Conservation (phyloP, 1,140 invertebrate genomes). For the Orchestia grillus region DNA sequence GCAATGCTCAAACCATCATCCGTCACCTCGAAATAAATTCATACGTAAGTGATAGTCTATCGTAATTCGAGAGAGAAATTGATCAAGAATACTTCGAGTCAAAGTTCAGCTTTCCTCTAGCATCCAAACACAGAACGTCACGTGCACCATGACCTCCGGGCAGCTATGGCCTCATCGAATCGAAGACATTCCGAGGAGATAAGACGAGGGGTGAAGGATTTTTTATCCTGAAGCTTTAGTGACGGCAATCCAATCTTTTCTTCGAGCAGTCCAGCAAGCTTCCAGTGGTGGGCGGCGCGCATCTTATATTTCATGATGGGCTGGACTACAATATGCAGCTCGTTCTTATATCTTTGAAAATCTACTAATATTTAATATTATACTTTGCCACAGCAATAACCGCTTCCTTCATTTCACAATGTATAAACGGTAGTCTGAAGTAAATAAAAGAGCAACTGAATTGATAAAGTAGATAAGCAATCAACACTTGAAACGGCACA, state of each 20-base stretch:
- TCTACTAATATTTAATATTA: background rate
- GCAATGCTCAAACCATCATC: too few relatives aligned
- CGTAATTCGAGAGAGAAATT: background rate
- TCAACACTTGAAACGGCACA: background rate
- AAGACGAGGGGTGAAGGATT: background rate
- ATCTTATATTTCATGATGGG: background rate
- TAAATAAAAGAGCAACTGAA: background rate
- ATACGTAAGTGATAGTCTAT: background rate
- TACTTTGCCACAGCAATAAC: background rate
- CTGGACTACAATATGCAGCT: background rate
- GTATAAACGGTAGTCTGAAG: background rate
- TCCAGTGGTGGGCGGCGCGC: background rate
- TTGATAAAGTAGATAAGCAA: background rate
- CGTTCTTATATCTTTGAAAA: background rate
- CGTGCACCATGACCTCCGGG: too few relatives aligned
- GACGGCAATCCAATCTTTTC: background rate
- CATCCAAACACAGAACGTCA: background rate
- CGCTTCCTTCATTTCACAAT: background rate
- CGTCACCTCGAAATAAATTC: too few relatives aligned
- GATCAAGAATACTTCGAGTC: background rate
- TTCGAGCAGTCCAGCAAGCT: background rate
- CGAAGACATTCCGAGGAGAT: background rate
- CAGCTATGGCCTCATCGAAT: too few relatives aligned
- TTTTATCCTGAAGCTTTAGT: background rate
- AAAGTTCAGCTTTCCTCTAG: background rate